These are phyloP conservation scores for Notodonta dromedarius DNA, from an alignment of 2,888 invertebrate species.

Conservation along the genomic window DNA sequence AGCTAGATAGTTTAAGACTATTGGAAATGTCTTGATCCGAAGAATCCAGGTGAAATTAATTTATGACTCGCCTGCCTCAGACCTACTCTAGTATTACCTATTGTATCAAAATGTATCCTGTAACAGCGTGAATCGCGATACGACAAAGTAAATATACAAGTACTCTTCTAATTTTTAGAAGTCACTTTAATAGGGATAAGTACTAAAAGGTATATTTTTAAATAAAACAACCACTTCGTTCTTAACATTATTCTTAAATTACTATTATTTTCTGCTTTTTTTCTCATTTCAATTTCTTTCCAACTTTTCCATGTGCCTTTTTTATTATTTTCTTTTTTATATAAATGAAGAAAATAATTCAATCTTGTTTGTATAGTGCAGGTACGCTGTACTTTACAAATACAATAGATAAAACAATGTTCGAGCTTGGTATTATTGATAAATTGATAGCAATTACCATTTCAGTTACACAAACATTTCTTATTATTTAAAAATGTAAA, in stretches of 20 bases:
- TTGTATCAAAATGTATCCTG: no score
- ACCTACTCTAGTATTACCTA: no score
- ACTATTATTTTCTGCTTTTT: constrained; percentile 58
- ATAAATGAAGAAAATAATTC: constrained; percentile 37
- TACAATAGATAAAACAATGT: constrained; percentile 15
- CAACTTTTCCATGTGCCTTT: constrained; percentile 42
- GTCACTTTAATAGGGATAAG: not conserved
- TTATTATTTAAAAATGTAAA: no score
- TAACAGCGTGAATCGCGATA: no score
- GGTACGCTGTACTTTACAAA: constrained; percentile 39
- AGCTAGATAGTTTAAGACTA: no score
- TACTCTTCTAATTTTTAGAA: no score
- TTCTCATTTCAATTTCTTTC: constrained; percentile 28
- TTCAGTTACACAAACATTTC: not conserved
- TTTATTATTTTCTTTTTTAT: constrained; percentile 40
- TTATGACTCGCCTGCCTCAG: no score
- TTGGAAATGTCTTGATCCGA: no score
- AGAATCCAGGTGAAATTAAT: no score
- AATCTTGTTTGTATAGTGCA: constrained; percentile 34
- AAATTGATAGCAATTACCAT: constrained; percentile 3
- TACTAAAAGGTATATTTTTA: constrained; percentile 19
- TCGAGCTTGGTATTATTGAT: constrained; percentile 13
- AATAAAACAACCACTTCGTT: constrained; percentile 68
- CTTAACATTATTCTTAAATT: constrained; percentile 73
- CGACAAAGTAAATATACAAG: no score